phyloP scores from a whole-genome alignment of 2,113 vertebrate genomes.

The Hoplias malabaricus region DNA sequence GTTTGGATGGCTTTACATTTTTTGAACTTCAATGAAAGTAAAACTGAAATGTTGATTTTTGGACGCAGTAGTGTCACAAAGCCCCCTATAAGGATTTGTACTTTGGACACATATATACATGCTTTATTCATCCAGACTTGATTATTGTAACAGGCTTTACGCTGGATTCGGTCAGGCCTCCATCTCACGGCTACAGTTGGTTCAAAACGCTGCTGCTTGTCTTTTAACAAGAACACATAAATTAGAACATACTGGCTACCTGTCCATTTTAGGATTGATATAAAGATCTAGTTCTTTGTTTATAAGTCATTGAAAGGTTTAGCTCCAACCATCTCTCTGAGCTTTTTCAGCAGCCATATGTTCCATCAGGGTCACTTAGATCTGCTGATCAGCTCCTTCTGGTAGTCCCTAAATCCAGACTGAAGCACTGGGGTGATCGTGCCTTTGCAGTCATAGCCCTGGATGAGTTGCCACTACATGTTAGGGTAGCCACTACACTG shows the following conservation, averaged over 20 bases:
- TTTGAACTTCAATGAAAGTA: no score
- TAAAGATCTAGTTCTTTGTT: neutral
- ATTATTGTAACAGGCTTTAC: neutral
- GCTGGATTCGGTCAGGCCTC: no score
- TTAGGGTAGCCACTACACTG: no score
- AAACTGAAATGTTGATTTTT: no score
- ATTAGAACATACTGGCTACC: neutral
- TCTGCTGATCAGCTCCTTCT: neutral
- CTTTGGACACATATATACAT: no score
- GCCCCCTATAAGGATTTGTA: no score
- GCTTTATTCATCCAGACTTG: no score
- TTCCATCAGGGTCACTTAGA: neutral
- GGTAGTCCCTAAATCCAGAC: neutral
- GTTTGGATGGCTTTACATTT: no score
- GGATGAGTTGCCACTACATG: neutral
- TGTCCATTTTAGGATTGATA: neutral
- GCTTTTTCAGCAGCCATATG: neutral
- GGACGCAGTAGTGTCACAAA: no score
- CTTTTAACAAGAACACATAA: neutral
- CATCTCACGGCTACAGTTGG: neutral
- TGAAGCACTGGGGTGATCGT: neutral
- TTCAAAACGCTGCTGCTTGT: neutral
- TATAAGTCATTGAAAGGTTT: neutral
- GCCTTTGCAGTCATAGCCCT: neutral
- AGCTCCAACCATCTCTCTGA: neutral